Evolutionary conservation across 2,888 invertebrate genomes (phyloP).

Genomic region (Ceraclea dissimilis): DNA sequence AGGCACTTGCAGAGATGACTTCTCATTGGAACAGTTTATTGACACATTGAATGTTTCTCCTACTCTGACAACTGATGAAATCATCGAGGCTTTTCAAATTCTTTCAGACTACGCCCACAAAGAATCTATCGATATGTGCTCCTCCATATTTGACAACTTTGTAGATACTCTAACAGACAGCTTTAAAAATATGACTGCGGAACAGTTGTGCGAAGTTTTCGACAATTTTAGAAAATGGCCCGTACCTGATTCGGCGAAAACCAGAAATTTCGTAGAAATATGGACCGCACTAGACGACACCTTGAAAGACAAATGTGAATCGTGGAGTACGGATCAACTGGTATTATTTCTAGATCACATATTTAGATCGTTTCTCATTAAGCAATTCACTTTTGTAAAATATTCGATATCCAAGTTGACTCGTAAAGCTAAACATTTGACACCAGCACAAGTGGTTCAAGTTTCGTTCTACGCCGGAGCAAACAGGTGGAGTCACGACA

Average conservation of each 20-base stretch:
- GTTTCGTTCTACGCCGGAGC: constrained; percentile 60
- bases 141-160: constrained; percentile 38
- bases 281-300: constrained; percentile 63
- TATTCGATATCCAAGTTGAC: constrained; percentile 48
- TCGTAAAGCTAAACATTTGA: constrained; percentile 50
- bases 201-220: constrained; percentile 50
- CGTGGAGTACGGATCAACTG: constrained; percentile 48
- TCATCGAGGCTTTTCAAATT: constrained; percentile 34
- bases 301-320: constrained; percentile 43
- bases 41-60: constrained; percentile 25
- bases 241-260: constrained; percentile 40
- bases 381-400: constrained; percentile 49
- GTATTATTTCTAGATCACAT: constrained; percentile 57
- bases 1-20: not conserved
- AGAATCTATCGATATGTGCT: constrained; percentile 36
- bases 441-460: constrained; percentile 56
- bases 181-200: constrained; percentile 47
- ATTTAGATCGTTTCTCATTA: constrained; percentile 51
- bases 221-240: constrained; percentile 47
- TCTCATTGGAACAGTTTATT: constrained; percentile 30
- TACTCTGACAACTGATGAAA: constrained; percentile 30
- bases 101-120: constrained; percentile 35
- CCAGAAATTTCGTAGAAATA: constrained; percentile 54
- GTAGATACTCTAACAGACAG: constrained; percentile 44
- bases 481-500: constrained; percentile 48